phyloP scores from a whole-genome alignment of 2,888 invertebrate species.

The Geophilus truncorum region DNA sequence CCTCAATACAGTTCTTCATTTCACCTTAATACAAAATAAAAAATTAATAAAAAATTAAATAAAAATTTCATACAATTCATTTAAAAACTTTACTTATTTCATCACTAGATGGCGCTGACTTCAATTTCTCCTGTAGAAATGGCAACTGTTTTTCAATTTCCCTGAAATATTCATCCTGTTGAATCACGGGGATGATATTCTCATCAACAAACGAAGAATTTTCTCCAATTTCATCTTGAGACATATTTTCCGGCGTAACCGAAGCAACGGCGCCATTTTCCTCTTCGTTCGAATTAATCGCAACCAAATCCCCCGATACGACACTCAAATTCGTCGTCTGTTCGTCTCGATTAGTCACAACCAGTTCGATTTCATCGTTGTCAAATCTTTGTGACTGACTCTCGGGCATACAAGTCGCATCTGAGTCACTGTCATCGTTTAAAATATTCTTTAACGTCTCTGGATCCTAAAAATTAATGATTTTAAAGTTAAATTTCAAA shows the following conservation, averaged over 20 bases:
- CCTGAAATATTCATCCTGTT: neutral
- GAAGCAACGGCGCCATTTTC: neutral
- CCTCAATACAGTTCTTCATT: neutral
- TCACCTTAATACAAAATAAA: neutral
- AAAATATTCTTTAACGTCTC: no score
- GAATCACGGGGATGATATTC: neutral
- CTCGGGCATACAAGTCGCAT: neutral
- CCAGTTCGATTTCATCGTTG: no score
- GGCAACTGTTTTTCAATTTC: neutral
- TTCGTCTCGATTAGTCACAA: neutral
- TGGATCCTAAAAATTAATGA: neutral
- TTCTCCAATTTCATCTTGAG: no score
- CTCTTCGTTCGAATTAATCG: neutral
- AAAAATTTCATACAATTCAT: neutral
- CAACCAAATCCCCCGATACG: neutral
- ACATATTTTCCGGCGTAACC: neutral
- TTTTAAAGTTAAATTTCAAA: neutral
- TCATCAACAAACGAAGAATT: neutral
- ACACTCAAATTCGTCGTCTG: neutral
- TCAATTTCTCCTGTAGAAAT: neutral
- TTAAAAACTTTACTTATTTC: neutral
- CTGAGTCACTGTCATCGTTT: neutral
- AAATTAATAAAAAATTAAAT: neutral
- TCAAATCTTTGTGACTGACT: no score
- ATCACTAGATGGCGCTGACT: neutral